phyloP scores from a whole-genome alignment of 2,888 invertebrate species.

The Timema podura region DNA sequence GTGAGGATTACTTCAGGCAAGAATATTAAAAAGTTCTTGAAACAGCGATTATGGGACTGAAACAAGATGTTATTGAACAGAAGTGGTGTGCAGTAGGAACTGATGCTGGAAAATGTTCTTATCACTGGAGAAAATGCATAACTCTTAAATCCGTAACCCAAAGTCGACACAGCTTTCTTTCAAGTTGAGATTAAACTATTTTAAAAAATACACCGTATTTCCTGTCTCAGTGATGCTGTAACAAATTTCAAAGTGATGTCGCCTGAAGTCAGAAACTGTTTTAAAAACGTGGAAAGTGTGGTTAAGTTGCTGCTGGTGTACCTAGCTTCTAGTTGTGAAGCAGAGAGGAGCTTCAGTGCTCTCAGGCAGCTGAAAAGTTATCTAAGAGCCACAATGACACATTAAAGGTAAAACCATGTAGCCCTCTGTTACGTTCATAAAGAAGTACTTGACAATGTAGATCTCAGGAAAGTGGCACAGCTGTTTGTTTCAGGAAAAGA shows the following conservation, averaged over 20 bases:
- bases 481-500: conserved; percentile 8
- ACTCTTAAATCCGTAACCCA: background rate
- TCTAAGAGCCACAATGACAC: background rate
- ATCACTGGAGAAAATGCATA: background rate
- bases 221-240: background rate
- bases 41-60: background rate
- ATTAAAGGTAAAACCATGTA: background rate
- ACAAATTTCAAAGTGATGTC: background rate
- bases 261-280: background rate
- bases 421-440: conserved; percentile 9
- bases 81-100: background rate
- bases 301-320: background rate
- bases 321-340: background rate
- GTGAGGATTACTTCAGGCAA: too few species aligned
- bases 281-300: background rate
- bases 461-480: conserved; percentile 13
- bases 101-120: conserved; percentile 12
- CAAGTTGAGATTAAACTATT: conserved; percentile 8
- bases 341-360: conserved; percentile 9
- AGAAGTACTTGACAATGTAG: conserved; percentile 7
- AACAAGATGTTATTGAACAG: conserved; percentile 3
- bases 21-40: background rate
- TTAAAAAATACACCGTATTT: background rate
- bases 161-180: background rate
- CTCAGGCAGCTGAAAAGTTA: conserved; percentile 3